These are phyloP conservation scores for Florisuga fusca DNA, from an alignment of 2,797 vertebrate species.

Conservation along the genomic window DNA sequence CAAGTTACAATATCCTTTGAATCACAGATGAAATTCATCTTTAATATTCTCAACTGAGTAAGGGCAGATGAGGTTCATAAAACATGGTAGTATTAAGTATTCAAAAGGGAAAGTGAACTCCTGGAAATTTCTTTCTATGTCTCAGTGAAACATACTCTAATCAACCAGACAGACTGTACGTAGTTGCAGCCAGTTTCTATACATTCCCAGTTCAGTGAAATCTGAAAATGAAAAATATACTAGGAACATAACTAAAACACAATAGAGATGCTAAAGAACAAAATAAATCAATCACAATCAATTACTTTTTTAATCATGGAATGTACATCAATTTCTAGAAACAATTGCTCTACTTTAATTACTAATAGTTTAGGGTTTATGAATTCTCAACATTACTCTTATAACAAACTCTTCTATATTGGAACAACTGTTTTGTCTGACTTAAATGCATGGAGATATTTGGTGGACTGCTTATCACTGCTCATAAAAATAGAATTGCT, in stretches of 20 bases:
- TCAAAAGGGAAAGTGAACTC: background rate
- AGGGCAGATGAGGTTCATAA: background rate
- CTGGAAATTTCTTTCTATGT: background rate
- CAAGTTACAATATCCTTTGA: background rate
- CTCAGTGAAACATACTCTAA: background rate
- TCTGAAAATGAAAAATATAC: background rate
- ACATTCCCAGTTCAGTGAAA: background rate
- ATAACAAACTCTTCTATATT: background rate
- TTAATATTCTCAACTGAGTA: background rate
- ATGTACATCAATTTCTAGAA: background rate
- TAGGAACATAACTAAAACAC: background rate
- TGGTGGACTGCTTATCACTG: background rate
- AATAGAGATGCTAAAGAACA: background rate
- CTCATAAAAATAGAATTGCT: background rate
- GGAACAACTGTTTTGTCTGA: background rate
- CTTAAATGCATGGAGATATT: background rate
- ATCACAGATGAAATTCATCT: background rate
- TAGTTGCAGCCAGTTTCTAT: background rate
- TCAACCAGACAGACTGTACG: background rate
- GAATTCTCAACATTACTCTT: background rate
- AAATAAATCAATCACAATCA: background rate
- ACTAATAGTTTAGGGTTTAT: background rate
- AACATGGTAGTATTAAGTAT: background rate
- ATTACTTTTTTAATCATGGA: background rate
- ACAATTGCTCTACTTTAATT: background rate